Base-by-base conservation (phyloP, 2,113 vertebrate genomes). In the Prochilodus magdalenae region DNA sequence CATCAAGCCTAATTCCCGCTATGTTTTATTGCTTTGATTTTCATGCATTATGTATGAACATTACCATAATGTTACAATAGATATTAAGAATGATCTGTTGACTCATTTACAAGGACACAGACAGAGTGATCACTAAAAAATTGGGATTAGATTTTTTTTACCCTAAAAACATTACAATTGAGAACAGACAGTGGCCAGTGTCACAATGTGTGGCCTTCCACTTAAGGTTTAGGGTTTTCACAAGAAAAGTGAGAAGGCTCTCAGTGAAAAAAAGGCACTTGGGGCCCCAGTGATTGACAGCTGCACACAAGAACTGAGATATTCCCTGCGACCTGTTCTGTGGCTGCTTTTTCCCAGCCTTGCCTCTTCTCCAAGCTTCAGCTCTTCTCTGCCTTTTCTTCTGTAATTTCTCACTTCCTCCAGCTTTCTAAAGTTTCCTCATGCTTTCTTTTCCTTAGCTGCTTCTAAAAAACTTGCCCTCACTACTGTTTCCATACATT, bases 11-110 rank as follows among this genome's bases (percentile, higher is more conserved):
- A 66, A 78, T 73, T 60, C n/a, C 59, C 29, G 66, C 66, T 40
- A 73, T 26, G 51, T 55, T 69, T 33, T 60, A 75, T 74, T 75
- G 60, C 60, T 49, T 66, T 20, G 27, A 12, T 70, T 51, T 55
- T 79, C 82, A 83, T 83, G 72, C 76, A 83, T 83, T 79, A 74
- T 74, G 66, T 30, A 83, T 22, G 20, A 65, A 53, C 55, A 75
- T 79, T 84, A 79, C 5, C 82, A 63, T 70, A 79, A 84, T 53
- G 49, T 26, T 27, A 36, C 29, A 63, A 67, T 8, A 4, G 53
- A 29, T 22, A 57, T 22, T 7, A 51, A 20, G 30, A 24, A 60
- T 26, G 57, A 26, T 26, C 22, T 33, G 29, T 18, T 66, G 44
- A 13, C 24, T 67, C 20, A 77, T 22, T 24, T 14, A 16, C 10